These are phyloP conservation scores for Chloroceryle amazona DNA, from an alignment of 2,797 vertebrate species.

Conservation along the genomic window DNA sequence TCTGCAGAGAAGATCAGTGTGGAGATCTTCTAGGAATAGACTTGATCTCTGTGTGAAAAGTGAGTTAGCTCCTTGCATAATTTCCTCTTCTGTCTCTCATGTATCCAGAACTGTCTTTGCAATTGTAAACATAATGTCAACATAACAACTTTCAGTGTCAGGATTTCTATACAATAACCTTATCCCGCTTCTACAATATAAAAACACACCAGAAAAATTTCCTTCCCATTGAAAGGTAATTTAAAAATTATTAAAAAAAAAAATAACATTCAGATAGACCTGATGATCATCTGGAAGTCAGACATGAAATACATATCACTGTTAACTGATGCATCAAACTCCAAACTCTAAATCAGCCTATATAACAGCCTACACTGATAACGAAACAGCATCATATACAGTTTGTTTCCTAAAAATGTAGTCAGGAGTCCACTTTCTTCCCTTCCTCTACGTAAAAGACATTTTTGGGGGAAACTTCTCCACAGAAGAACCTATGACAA, in stretches of 20 bases:
- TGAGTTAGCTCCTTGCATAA: not conserved
- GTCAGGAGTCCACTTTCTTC: not conserved
- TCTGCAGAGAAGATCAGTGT: not conserved
- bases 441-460: not conserved
- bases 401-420: not conserved
- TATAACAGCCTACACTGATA: not conserved
- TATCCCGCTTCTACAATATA: not conserved
- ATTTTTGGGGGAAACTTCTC: fast-evolving
- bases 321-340: not conserved
- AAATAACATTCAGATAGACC: not conserved
- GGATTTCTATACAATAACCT: not conserved
- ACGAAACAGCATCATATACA: not conserved
- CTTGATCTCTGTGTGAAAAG: not conserved
- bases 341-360: not conserved
- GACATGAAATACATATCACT: not conserved
- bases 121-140: not conserved
- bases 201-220: not conserved
- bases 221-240: not conserved
- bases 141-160: not conserved
- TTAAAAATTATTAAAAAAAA: not conserved
- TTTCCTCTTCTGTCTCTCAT: not conserved
- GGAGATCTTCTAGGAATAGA: not conserved
- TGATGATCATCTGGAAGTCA: not conserved
- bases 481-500: not conserved
- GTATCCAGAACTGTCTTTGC: not conserved